Evolutionary conservation across 2,113 vertebrate genomes (phyloP), one percentile per base, ranked within the genome.

Genomic region (Corydoras maculifer): DNA sequence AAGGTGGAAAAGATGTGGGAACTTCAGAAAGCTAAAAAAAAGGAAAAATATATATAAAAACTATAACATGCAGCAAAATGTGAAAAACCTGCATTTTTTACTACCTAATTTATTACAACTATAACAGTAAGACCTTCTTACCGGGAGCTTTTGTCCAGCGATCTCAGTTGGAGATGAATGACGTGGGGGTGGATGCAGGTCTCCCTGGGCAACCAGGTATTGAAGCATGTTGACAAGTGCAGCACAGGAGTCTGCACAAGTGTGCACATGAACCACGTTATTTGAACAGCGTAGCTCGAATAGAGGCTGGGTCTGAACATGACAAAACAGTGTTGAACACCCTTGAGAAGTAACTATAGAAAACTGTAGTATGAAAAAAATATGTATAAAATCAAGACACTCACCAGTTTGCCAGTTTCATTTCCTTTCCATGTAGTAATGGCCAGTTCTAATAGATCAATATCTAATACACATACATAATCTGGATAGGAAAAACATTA

Each of bases 231-330:
- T 95, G 77, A 91, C 81, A 25, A 96, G 86, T 67, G 91, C 86
- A 0, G 94, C 92, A 2, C 94, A 94, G 30, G 94, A 94, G 82
- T 96, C 94, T 0, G 94, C 91, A n/a, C 94, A 95, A 58, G 91
- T 93, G 77, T 93, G 93, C 25, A 95, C 75, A 3, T 94, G 94
- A 10, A 94, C 89, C 62, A 94, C 91, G 1, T 95, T 95, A 84
- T 94, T 96, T 84, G 94, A 95, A 82, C 94, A 96, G 50, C 94
- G 92, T 9, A 96, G 91, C 83, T 96, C 94, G 8, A 95, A 96
- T 51, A 93, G 88, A 0, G 94, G 94, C 86, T 93, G 93, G 50
- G 87, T 86, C 94, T 95, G 82, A 14, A 75, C 18, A 25, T 25
- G 18, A 29, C 69, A 50, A 3, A 31, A 79, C 3, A 18, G 0